Evolutionary conservation across 35 echinoderm and acorn worm genomes (phyloP), one percentile per base, ranked within the genome.

Genomic region (Apostichopus japonicus): DNA sequence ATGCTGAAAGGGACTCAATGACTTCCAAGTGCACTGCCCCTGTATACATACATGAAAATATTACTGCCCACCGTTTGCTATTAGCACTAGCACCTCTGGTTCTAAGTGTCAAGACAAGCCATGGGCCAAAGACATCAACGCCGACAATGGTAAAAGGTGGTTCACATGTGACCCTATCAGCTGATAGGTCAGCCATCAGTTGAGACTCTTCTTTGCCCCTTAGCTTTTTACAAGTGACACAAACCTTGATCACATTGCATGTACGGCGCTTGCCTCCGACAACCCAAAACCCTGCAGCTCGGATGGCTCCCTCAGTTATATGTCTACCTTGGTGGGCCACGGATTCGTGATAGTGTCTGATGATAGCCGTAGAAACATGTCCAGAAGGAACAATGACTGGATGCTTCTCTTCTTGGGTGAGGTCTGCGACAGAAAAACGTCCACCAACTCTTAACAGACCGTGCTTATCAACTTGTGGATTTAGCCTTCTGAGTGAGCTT

Each of bases 71-170:
- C 79, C 94, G 56, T 25, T 95, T 95, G 16, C 22, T 65, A 19
- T 95, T 73, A 5, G 90, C 52, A 77, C 51, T 52, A 8, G 83
- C 54, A 52, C 70, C 94, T 71, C 94, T 58, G 14, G 94, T 95
- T 71, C 72, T 95, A 6, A 84, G 80, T 8, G 82, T 70, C 21
- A 56, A 5, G 10, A 95, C 83, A n/a, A 5, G 4, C 90, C 90
- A 95, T 6, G 94, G 94, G 22, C 94, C 94, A 54, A 92, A 94
- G n/a, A 92, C 94, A 77, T 95, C 94, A n/a, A 83, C 24, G 17
- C 90, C 94, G 6, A 95, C 90, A 77, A 78, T 79, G 21, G 94
- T 81, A 11, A 81, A 81, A 4, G 79, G 33, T 81, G 33, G 79
- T 6, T 22, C 76, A 53, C 75, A 61, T 83, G 81, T 56, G 15